Base-by-base conservation (phyloP, 2,797 vertebrate genomes). In the Ptychobarbus kaznakovi region DNA sequence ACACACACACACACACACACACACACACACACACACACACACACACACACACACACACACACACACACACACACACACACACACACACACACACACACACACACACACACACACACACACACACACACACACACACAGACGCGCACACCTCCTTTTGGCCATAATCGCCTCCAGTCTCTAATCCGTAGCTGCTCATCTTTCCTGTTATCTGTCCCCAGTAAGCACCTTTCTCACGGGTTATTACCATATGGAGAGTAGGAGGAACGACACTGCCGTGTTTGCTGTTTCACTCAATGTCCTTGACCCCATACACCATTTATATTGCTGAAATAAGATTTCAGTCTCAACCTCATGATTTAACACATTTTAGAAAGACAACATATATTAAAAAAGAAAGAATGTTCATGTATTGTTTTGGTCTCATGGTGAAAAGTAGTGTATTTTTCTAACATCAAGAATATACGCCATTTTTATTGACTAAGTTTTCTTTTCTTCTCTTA, bases 151-250 rank as follows among this genome's bases (percentile, higher is more conserved):
- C 28, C 49, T 75, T 76, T 75, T 93, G 94, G 95, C 96, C 96
- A 91, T 96, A 97, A 98, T 98, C 96, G 92, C 96, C 96, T 95
- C 91, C 90, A 92, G 97, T 92, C 93, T 93, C 96, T 98, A 98
- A 98, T 99, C 97, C 97, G 95, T 93, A 95, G 96, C 96, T 97
- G 96, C 96, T 96, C 96, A 97, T 97, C 97, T 97, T 95, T 95
- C 94, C 94, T 96, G 96, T 97, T 96, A 97, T 99, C 97, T 96
- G 93, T 92, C 95, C 96, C 96, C 95, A 96, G 96, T 97, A 98
- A 97, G 97, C 96, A 96, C 95, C 96, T 97, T 96, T 94, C 94
- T 95, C 93, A 93, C 92, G 92, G 93, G 90, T 94, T 91, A 94
- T 93, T 94, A 94, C 93, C 92, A 93, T 91, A 87, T 88, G 86